phyloP scores from a whole-genome alignment of 2,113 vertebrate species.

The Regulus satrapa region DNA sequence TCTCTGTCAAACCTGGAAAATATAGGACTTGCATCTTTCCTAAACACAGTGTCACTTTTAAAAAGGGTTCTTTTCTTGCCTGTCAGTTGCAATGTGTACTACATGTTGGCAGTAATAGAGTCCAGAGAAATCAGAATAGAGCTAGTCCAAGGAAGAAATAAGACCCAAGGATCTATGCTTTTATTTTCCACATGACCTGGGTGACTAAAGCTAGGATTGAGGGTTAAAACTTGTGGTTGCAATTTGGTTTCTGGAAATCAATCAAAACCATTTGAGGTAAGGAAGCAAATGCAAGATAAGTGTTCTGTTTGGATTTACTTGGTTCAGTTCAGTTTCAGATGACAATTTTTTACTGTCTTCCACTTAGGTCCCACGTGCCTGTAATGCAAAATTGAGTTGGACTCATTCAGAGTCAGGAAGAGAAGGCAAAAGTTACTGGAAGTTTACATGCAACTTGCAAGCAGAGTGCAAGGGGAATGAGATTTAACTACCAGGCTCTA shows the following conservation, averaged over 20 bases:
- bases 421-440: neutral
- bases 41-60: neutral
- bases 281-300: neutral
- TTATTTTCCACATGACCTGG: neutral
- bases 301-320: neutral
- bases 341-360: neutral
- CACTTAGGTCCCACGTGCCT: neutral
- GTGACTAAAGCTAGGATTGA: neutral
- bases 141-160: neutral
- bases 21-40: neutral
- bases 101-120: neutral
- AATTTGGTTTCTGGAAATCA: neutral
- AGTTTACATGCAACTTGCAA: neutral
- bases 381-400: neutral
- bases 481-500: neutral
- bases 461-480: neutral
- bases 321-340: neutral
- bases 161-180: neutral
- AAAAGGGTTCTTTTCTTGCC: neutral
- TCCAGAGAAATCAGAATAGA: neutral
- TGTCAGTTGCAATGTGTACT: neutral
- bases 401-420: neutral
- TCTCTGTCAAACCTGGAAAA: neutral
- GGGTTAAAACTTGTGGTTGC: neutral
- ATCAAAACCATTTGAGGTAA: neutral